Conservation (phyloP, 2,888 invertebrate genomes). For the Stenodema calcarata region DNA sequence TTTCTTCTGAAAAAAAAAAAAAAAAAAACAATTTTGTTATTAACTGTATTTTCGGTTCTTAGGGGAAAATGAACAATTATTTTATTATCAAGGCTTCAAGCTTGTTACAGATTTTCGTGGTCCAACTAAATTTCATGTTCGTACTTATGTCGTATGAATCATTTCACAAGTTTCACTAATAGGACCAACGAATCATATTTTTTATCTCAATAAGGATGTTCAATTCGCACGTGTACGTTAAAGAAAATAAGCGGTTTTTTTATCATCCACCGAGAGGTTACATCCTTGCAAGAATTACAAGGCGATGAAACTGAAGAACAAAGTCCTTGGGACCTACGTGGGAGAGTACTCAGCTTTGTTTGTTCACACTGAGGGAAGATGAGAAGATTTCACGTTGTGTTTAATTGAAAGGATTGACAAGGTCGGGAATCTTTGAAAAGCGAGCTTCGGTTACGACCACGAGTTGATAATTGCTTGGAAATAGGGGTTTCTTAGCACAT, state of each 20-base stretch:
- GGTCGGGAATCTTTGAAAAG: background rate
- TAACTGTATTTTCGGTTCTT: no score
- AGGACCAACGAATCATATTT: no score
- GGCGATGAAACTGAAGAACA: background rate
- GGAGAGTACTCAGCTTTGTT: background rate
- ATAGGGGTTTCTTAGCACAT: background rate
- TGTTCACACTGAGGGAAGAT: background rate
- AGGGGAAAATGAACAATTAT: no score
- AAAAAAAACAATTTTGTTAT: no score
- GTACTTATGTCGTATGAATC: no score
- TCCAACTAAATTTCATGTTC: no score
- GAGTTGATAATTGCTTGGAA: background rate
- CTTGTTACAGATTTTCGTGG: no score
- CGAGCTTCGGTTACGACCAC: background rate
- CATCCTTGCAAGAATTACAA: background rate
- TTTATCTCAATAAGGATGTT: no score
- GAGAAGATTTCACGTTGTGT: conserved; percentile 1
- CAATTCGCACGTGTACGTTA: no score
- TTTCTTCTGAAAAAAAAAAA: no score
- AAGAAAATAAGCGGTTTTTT: background rate
- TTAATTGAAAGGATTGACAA: background rate
- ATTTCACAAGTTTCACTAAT: no score
- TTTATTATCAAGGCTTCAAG: no score
- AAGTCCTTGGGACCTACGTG: conserved; percentile 4
- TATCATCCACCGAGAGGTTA: background rate